phyloP scores from a whole-genome alignment of 2,888 invertebrate species.

The Synanthedon vespiformis region DNA sequence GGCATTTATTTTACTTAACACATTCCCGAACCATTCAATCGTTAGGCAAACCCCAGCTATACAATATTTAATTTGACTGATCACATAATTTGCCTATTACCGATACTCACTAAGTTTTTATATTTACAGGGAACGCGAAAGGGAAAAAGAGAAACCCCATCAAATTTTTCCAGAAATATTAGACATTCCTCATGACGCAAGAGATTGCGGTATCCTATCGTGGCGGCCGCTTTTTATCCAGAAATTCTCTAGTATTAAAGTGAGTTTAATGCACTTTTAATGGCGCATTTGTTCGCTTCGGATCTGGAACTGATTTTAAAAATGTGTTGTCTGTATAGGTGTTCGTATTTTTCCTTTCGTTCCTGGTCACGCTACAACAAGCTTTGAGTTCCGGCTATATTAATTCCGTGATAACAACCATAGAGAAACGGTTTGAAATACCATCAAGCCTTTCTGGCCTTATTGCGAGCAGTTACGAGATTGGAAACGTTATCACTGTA shows the following conservation, averaged over 20 bases:
- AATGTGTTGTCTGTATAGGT: slow-evolving; percentile 68
- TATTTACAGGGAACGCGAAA: slow-evolving; percentile 56
- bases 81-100: no score
- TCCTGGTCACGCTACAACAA: slow-evolving; percentile 91
- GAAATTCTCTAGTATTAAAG: slow-evolving; percentile 90
- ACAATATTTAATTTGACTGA: no score
- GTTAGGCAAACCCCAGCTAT: no score
- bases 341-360: slow-evolving; percentile 88
- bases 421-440: slow-evolving; percentile 95
- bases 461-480: slow-evolving; percentile 94
- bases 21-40: no score
- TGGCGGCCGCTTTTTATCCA: slow-evolving; percentile 89
- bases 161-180: slow-evolving; percentile 73
- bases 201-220: slow-evolving; percentile 89
- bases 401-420: slow-evolving; percentile 96
- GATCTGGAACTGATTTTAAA: neutral
- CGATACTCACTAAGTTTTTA: neutral
- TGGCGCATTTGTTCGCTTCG: neutral
- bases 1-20: no score
- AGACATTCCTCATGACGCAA: slow-evolving; percentile 75
- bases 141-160: slow-evolving; percentile 72
- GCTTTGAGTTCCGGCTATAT: slow-evolving; percentile 92
- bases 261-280: slow-evolving; percentile 28
- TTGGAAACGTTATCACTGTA: slow-evolving; percentile 94
- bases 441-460: slow-evolving; percentile 93